Evolutionary conservation across 2,113 vertebrate species (phyloP).

Genomic region (Oncorhynchus nerka): DNA sequence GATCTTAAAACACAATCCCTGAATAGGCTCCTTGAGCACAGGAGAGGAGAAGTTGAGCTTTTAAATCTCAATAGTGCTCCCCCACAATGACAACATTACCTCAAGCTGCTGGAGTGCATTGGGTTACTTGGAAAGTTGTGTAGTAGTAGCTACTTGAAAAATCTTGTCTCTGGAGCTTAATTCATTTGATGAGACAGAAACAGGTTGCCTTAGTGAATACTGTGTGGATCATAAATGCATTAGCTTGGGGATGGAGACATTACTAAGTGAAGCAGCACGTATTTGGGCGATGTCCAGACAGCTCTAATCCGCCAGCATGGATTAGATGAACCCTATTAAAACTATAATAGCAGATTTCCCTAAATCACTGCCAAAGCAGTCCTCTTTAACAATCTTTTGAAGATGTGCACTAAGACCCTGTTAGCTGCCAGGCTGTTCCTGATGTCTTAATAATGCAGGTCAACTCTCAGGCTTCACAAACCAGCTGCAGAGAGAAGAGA

Average conservation of each 20-base stretch:
- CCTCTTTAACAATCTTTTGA: constrained; percentile 67
- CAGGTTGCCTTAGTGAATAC: constrained; percentile 24
- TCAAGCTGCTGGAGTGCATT: constrained; percentile 17
- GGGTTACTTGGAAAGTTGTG: constrained; percentile 29
- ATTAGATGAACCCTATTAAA: constrained; percentile 68
- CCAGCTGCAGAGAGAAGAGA: constrained; percentile 47
- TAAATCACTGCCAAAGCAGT: constrained; percentile 66
- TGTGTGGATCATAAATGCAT: constrained; percentile 47
- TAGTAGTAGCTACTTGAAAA: constrained; percentile 14
- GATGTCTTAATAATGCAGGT: constrained; percentile 75
- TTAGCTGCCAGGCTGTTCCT: constrained; percentile 63
- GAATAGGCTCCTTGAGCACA: constrained; percentile 1
- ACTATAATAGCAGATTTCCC: constrained; percentile 66
- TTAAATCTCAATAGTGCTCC: constrained; percentile 4
- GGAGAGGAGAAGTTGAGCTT: constrained; percentile 16
- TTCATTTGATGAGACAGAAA: constrained; percentile 32
- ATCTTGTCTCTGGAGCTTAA: constrained; percentile 31
- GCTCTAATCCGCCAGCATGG: constrained; percentile 64
- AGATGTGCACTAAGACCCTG: constrained; percentile 61
- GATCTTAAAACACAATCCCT: constrained; percentile 33
- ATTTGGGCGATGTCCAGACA: constrained; percentile 52
- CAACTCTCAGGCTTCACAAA: constrained; percentile 56
- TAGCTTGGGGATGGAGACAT: constrained; percentile 40
- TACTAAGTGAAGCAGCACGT: constrained; percentile 14
- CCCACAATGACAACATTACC: constrained; percentile 17